phyloP scores from a whole-genome alignment of 1,140 invertebrate genomes.

The Uloborus diversus region DNA sequence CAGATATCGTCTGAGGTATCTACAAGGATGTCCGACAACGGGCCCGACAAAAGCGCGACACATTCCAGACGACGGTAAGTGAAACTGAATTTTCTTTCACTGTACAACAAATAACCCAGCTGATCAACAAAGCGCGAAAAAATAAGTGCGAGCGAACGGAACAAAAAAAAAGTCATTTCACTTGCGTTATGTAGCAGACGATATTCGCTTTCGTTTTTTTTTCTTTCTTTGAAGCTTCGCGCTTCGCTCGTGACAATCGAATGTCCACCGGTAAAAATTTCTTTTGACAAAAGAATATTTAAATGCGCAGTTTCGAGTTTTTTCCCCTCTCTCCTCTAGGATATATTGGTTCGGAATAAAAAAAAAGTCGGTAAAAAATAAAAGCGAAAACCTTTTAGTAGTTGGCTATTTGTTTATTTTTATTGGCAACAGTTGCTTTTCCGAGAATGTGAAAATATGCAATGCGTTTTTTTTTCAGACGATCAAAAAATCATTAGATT shows the following conservation, averaged over 20 bases:
- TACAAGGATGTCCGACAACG: slow-evolving; percentile 4
- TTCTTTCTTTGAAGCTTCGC: slow-evolving; percentile 7
- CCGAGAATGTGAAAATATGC: too few species aligned
- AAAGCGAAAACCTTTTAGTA: too few species aligned
- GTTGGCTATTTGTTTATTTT: too few species aligned
- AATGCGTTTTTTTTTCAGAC: too few species aligned
- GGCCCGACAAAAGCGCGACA: slow-evolving; percentile 2
- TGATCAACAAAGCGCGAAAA: slow-evolving; percentile 42
- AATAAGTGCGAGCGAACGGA: slow-evolving; percentile 6
- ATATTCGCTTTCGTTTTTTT: slow-evolving; percentile 9
- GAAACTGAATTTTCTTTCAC: slow-evolving; percentile 32
- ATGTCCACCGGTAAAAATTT: neutral
- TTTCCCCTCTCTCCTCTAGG: too few species aligned
- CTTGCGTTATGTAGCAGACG: neutral
- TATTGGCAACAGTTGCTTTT: too few species aligned
- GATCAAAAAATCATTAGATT: too few species aligned
- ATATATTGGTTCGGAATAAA: too few species aligned
- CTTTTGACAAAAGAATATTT: slow-evolving; percentile 39
- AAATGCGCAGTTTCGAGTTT: too few species aligned
- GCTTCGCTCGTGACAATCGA: slow-evolving; percentile 25
- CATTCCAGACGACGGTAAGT: slow-evolving; percentile 15
- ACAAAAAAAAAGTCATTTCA: neutral
- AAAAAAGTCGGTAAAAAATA: too few species aligned
- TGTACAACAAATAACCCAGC: slow-evolving; percentile 25
- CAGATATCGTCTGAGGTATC: too few species aligned